A percentile compares a stretch with the other conserved stretches of the same genome.
Conservation (phyloP, 2,797 vertebrate genomes). For the Chrysocyon brachyurus region DNA sequence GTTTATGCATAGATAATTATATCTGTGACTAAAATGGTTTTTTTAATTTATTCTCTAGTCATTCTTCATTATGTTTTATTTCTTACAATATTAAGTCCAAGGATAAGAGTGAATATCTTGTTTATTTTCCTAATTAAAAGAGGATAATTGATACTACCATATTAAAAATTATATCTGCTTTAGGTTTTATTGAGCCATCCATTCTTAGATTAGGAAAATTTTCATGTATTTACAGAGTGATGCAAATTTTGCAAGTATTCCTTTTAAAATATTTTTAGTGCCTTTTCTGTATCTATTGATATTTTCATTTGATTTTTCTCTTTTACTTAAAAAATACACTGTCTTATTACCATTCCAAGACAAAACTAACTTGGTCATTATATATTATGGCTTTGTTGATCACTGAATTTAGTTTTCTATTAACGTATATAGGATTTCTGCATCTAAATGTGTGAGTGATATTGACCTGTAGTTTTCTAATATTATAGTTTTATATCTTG, state of each 20-base stretch:
- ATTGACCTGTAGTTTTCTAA: not conserved
- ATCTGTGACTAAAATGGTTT: not conserved
- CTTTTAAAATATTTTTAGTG: not conserved
- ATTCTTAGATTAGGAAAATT: not conserved
- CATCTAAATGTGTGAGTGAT: not conserved
- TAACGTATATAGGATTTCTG: not conserved
- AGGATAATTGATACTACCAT: not conserved
- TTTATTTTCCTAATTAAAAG: not conserved
- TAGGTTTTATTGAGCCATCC: not conserved
- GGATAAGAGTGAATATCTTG: not conserved
- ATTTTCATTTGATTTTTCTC: slow-evolving; percentile 2
- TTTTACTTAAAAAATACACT: not conserved
- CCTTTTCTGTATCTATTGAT: not conserved
- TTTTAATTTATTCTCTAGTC: not conserved
- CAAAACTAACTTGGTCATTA: not conserved
- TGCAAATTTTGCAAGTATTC: not conserved
- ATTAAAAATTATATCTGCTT: not conserved
- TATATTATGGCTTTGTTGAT: not conserved
- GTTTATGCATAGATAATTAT: not conserved
- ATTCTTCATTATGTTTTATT: not conserved
- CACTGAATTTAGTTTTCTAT: not conserved
- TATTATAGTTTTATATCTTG: not conserved
- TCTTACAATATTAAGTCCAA: not conserved
- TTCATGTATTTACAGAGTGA: not conserved
- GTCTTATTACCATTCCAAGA: not conserved